Percentiles rank a stretch among this genome's conserved stretches.
Evolutionary conservation across 2,888 invertebrate species (phyloP).

Genomic region (Rhamphomyia laevipes): DNA sequence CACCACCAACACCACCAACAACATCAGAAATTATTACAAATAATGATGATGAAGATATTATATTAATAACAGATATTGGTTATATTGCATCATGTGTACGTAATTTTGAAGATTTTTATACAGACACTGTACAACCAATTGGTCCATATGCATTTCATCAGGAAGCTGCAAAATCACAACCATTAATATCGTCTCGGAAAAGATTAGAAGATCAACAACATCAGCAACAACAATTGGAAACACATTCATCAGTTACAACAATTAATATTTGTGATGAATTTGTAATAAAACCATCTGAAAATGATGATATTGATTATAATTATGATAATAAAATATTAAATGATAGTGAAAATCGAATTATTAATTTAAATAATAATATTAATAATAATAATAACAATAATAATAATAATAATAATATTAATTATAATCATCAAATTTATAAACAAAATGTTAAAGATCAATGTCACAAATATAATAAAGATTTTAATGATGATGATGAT

Average conservation of each 20-base stretch:
- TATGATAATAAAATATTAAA: no score
- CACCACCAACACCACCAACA: background rate
- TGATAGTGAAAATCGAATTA: no score
- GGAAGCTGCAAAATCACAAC: conserved; percentile 6
- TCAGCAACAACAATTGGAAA: conserved; percentile 15
- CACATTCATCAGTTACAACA: background rate
- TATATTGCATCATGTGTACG: conserved; percentile 35
- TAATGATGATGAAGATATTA: conserved; percentile 23
- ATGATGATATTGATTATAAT: no score
- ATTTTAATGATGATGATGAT: background rate
- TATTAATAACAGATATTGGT: conserved; percentile 34
- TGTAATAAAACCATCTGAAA: no score
- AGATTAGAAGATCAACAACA: conserved; percentile 17
- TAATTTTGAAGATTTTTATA: conserved; percentile 29
- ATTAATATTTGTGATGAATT: background rate
- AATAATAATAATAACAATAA: no score
- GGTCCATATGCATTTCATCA: background rate
- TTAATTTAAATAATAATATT: no score
- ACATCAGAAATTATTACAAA: background rate
- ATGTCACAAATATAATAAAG: background rate
- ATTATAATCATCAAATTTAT: background rate
- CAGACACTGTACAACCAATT: conserved; percentile 21
- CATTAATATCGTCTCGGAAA: conserved; percentile 21
- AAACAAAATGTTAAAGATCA: background rate
- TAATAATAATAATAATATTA: no score